Evolutionary conservation across 2,113 vertebrate species (phyloP), one percentile per base, ranked within the genome.

Genomic region (Amphiprion ocellaris): DNA sequence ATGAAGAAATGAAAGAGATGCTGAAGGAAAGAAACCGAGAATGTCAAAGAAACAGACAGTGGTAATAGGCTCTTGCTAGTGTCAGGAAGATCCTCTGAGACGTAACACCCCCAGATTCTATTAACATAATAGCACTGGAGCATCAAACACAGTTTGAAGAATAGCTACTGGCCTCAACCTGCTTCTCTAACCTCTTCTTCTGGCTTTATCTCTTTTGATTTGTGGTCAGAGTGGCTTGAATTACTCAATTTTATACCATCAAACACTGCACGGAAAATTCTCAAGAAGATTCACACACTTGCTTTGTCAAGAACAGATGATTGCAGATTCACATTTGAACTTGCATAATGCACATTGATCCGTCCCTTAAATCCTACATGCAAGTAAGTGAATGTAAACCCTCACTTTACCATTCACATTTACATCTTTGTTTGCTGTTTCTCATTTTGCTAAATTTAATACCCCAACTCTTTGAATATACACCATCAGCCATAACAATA

Each of bases 111-210:
- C 60, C 73, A 54, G 70, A 55, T 70, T 71, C 75, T 77, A 87
- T 92, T 91, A 88, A 84, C 88, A 92, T 80, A 89, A 77, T 80
- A 85, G 74, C 44, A 84, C 46, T 65, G 73, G 69, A 59, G 62
- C 76, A 75, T 87, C 77, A 89, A 74, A 83, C 73, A 26, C 52
- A 72, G 70, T 55, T 78, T 77, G 63, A 33, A 41, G 65, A 66
- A 4, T 4, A 44, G 60, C 82, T 62, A 74, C 61, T 62, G 70
- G 50, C 64, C 23, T 67, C 56, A 24, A 4, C 49, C 10, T 23
- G 70, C 75, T 54, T 53, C 69, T 15, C 23, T 12, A 1, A 28
- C 7, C 2, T 17, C 19, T 23, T 10, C 55, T 28, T 67, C 56
- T 47, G 9, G 53, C 17, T 76, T 69, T 16, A 56, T 50, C 33